phyloP scores from a whole-genome alignment of 2,888 invertebrate genomes.

The Oligia latruncula region DNA sequence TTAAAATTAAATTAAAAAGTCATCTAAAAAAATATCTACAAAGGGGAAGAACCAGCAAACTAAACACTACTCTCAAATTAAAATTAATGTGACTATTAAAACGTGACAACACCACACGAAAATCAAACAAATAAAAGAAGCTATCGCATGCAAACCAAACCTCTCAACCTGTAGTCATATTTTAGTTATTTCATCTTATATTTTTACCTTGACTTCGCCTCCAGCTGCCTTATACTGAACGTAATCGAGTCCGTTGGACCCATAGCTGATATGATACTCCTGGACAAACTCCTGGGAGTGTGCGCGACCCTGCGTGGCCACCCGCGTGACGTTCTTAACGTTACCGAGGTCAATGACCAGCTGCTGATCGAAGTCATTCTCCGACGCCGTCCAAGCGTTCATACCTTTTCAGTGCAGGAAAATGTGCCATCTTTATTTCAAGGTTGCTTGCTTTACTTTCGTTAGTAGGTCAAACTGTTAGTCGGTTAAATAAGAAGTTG shows the following conservation, averaged over 20 bases:
- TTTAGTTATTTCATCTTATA: conserved; percentile 22
- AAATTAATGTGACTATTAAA: conserved; percentile 17
- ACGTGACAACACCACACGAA: conserved; percentile 46
- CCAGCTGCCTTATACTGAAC: conserved; percentile 96
- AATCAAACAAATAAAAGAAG: conserved; percentile 47
- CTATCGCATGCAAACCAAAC: conserved; percentile 60
- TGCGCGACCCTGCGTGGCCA: conserved; percentile 97
- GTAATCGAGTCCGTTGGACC: conserved; percentile 97
- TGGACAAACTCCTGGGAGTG: conserved; percentile 97
- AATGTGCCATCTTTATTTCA: conserved; percentile 65
- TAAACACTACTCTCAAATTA: conserved; percentile 38
- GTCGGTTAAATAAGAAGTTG: conserved; percentile 61
- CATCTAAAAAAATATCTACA: neutral
- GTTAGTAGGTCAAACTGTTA: conserved; percentile 68
- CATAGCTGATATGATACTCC: conserved; percentile 98
- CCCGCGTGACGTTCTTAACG: conserved; percentile 96
- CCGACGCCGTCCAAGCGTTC: conserved; percentile 97
- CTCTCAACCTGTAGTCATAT: conserved; percentile 62
- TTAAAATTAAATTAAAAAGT: neutral
- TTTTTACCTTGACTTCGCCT: conserved; percentile 96
- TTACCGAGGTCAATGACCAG: conserved; percentile 96
- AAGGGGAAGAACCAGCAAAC: conserved; percentile 13
- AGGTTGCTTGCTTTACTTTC: conserved; percentile 31
- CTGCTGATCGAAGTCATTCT: conserved; percentile 97
- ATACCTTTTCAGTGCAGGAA: conserved; percentile 91